Evolutionary conservation across 2,888 invertebrate species (phyloP).

Genomic region (Calephelis perditalis): DNA sequence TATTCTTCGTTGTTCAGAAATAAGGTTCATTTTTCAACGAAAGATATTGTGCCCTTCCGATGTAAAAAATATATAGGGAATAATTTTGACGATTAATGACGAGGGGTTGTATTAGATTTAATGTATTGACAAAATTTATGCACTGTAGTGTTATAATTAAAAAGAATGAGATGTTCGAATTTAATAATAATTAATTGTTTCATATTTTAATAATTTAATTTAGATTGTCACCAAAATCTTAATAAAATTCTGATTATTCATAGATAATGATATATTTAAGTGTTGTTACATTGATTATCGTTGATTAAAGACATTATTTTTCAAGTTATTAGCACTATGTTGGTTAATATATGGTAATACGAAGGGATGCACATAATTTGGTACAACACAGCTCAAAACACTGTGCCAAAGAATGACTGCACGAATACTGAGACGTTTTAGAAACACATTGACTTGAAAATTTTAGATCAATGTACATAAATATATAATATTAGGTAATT

Average conservation of each 20-base stretch:
- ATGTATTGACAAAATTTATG: not conserved
- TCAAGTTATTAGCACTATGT: slow-evolving; percentile 7
- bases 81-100: too few species aligned
- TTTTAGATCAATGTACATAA: slow-evolving; percentile 73
- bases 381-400: slow-evolving; percentile 44
- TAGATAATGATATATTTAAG: too few species aligned
- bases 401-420: slow-evolving; percentile 56
- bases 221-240: too few species aligned
- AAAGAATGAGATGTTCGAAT: not conserved
- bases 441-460: slow-evolving; percentile 33
- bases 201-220: too few species aligned
- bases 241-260: too few species aligned
- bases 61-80: too few species aligned
- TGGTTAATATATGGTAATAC: slow-evolving; percentile 10
- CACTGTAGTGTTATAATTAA: slow-evolving; percentile 1
- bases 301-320: not conserved
- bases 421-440: slow-evolving; percentile 11
- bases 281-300: too few species aligned
- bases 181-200: not conserved
- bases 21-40: too few species aligned
- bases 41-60: too few species aligned
- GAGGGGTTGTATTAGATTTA: not conserved
- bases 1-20: too few species aligned
- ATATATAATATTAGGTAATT: slow-evolving; percentile 55
- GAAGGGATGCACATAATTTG: slow-evolving; percentile 22